These are phyloP conservation scores for Ceratitis capitata DNA, from an alignment of 1,140 invertebrate species.

Conservation along the genomic window DNA sequence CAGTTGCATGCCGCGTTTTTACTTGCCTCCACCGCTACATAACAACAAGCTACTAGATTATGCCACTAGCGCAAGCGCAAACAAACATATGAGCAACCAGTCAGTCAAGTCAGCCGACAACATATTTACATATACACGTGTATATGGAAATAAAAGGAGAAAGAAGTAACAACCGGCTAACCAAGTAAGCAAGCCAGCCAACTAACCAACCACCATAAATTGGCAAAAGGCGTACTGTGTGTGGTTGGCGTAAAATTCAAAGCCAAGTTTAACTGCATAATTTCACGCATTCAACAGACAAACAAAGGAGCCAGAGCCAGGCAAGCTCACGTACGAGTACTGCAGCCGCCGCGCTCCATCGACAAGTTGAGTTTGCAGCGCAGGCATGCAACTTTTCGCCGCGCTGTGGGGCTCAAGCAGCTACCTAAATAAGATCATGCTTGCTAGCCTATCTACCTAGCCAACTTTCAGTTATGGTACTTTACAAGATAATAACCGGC, in stretches of 20 bases:
- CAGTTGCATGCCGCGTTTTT: conserved; percentile 1
- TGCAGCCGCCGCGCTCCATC: not conserved
- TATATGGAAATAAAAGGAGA: not conserved
- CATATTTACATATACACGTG: not conserved
- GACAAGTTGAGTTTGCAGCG: not conserved
- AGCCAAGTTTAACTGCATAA: conserved; percentile 35
- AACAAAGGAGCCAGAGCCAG: not conserved
- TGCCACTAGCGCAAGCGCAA: not conserved
- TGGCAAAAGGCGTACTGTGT: not conserved
- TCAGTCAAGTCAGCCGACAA: not conserved
- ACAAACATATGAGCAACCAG: not conserved
- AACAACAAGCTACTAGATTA: conserved; percentile 13
- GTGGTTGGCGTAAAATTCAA: conserved; percentile 34
- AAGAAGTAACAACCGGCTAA: not conserved
- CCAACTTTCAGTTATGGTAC: not conserved
- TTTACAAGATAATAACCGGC: not conserved
- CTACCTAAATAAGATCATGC: not conserved
- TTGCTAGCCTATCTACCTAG: not conserved
- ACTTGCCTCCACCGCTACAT: not conserved
- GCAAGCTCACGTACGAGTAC: not conserved
- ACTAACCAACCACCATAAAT: not conserved
- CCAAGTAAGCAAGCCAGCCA: not conserved
- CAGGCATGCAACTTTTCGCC: not conserved
- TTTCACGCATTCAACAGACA: not conserved
- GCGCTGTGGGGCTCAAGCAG: not conserved